Base-by-base conservation (phyloP, 2,797 vertebrate genomes). In the Gymnothorax javanicus region DNA sequence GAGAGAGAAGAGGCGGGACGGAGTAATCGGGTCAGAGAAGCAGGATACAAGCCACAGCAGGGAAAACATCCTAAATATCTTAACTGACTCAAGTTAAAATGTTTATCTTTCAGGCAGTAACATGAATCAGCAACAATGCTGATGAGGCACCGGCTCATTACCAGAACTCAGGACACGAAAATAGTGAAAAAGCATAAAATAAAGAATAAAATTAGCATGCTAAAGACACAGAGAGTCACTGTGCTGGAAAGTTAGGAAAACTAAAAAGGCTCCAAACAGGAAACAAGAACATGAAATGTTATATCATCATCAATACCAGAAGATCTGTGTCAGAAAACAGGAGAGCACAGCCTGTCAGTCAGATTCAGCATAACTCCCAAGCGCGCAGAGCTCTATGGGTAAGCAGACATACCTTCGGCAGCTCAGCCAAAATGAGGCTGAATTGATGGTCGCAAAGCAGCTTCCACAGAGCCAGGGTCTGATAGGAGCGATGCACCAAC, bases 401-500 rank as follows among this genome's bases (percentile, higher is more conserved):
- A 4, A 73, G 59, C 50, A 43, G 43, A 6, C n/a, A 25, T 93
- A 99, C 99, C 98, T 98, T 99, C 85, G 98, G 98, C 91, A 99
- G 96, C 88, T 99, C 98, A 43, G 97, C 95, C 79, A 98, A 96
- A 91, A 99, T 97, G 92, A 97, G 93, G 93, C 95, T 97, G 92
- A 99, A 98, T 54, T 99, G 97, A 91, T 99, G 98, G 88, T 99
- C 98, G 91, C 98, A 99, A 2, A 99, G 96, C 83, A 99, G 95
- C 88, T 98, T 99, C 99, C 98, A 99, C 13, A 99, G 95, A 69
- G 98, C 96, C 92, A 99, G 87, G 4, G 97, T 97, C 89, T 99
- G 98, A 91, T 96, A 98, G 27, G 97, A 98, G 92, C 97, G 97
- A 89, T 96, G 97, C 88, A 99, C 97, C 84, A 99, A 91, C 87